These are phyloP conservation scores for Aphodius granarius DNA, from an alignment of 2,888 invertebrate genomes.

Conservation along the genomic window DNA sequence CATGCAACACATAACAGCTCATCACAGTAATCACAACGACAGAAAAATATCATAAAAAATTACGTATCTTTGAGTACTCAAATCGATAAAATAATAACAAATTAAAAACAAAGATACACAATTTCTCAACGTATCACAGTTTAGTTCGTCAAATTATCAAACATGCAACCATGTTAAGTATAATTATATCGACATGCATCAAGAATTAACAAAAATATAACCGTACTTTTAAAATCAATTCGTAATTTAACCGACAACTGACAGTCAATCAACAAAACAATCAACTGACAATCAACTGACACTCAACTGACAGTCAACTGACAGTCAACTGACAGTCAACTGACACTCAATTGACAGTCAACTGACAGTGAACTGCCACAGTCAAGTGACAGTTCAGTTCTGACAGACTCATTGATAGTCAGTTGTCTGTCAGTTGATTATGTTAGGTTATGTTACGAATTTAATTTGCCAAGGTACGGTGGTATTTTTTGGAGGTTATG, in stretches of 20 bases:
- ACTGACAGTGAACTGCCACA: too few species aligned
- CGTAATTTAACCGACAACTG: neutral
- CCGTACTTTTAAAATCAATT: neutral
- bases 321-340: too few species aligned
- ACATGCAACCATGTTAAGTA: neutral
- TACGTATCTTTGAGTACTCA: neutral
- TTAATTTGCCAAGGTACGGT: too few species aligned
- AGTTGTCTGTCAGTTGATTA: too few species aligned
- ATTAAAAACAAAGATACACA: neutral
- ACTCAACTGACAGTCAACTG: too few species aligned
- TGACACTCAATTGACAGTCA: too few species aligned
- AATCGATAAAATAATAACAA: neutral
- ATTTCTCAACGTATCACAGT: neutral
- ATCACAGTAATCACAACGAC: conserved; percentile 34
- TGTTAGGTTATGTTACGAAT: too few species aligned
- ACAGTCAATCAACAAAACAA: too few species aligned
- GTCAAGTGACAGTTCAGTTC: too few species aligned
- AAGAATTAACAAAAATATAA: neutral
- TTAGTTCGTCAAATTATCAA: conserved; percentile 1
- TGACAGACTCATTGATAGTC: too few species aligned
- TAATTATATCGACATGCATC: neutral
- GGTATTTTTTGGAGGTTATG: too few species aligned
- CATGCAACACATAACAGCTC: conserved; percentile 58
- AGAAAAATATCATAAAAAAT: neutral
- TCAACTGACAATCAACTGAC: too few species aligned